A percentile compares a stretch with the other conserved stretches of the same genome.
phyloP scores from a whole-genome alignment of 1,140 invertebrate genomes.

The Parasteatoda tepidariorum region DNA sequence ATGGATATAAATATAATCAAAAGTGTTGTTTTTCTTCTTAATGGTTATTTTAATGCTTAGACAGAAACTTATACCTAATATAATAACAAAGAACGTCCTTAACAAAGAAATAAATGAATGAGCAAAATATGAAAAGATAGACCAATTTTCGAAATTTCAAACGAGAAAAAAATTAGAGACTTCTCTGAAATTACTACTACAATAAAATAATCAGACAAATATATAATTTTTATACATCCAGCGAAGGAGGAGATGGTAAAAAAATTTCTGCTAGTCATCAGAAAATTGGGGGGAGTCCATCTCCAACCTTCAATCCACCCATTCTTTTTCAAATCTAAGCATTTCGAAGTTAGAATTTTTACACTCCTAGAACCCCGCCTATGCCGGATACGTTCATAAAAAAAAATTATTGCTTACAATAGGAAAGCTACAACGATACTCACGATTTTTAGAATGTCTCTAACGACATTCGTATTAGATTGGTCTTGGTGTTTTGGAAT shows the following conservation, averaged over 20 bases:
- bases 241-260: not conserved
- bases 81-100: too few relatives aligned
- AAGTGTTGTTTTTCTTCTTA: too few relatives aligned
- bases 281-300: constrained; percentile 14
- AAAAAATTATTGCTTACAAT: constrained; percentile 33
- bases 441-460: constrained; percentile 8
- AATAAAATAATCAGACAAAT: not conserved
- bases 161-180: not conserved
- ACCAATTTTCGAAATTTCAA: not conserved
- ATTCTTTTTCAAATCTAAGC: not conserved
- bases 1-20: too few relatives aligned
- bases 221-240: constrained; percentile 4
- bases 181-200: not conserved
- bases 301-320: not conserved
- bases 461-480: not conserved
- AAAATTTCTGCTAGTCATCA: not conserved
- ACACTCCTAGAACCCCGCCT: constrained; percentile 13
- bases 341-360: constrained; percentile 6
- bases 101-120: too few relatives aligned
- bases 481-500: not conserved
- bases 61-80: too few relatives aligned
- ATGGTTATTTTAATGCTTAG: too few relatives aligned
- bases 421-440: not conserved
- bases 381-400: constrained; percentile 16
- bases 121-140: not conserved